Percentiles rank a stretch among this genome's conserved stretches.
Evolutionary conservation across 2,113 vertebrate genomes (phyloP).

Genomic region (Procapra przewalskii): DNA sequence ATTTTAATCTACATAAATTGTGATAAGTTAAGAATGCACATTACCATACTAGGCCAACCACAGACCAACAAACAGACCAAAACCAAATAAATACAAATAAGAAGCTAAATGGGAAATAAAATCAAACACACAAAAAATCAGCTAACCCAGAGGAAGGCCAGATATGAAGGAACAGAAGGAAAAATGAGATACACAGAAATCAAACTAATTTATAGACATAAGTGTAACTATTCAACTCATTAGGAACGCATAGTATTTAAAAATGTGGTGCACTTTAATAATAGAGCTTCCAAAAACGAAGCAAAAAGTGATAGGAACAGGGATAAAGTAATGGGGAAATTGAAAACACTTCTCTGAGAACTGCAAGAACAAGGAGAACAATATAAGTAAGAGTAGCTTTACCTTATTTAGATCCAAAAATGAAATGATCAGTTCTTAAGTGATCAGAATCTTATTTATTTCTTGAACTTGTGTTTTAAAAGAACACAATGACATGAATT

Average conservation of each 20-base stretch:
- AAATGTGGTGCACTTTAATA: background rate
- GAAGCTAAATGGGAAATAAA: background rate
- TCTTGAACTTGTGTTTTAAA: background rate
- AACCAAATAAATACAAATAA: background rate
- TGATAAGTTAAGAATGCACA: background rate
- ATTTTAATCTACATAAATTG: background rate
- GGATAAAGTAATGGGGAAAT: background rate
- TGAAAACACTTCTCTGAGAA: background rate
- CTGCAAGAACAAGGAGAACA: background rate
- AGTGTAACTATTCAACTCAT: background rate
- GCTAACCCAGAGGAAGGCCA: background rate
- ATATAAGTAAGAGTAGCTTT: background rate
- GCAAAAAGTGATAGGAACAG: background rate
- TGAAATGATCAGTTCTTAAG: background rate
- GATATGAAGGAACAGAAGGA: background rate
- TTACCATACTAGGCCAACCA: background rate
- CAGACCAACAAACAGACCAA: background rate
- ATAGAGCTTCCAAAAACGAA: background rate
- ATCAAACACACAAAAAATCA: background rate
- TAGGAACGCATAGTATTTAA: background rate
- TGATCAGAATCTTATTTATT: background rate
- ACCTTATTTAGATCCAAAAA: background rate
- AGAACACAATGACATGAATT: background rate
- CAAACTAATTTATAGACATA: background rate
- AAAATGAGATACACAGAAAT: background rate